A percentile compares a stretch with the other conserved stretches of the same genome.
Evolutionary conservation across 1,140 invertebrate genomes (phyloP).

Genomic region (Orchestia grillus): DNA sequence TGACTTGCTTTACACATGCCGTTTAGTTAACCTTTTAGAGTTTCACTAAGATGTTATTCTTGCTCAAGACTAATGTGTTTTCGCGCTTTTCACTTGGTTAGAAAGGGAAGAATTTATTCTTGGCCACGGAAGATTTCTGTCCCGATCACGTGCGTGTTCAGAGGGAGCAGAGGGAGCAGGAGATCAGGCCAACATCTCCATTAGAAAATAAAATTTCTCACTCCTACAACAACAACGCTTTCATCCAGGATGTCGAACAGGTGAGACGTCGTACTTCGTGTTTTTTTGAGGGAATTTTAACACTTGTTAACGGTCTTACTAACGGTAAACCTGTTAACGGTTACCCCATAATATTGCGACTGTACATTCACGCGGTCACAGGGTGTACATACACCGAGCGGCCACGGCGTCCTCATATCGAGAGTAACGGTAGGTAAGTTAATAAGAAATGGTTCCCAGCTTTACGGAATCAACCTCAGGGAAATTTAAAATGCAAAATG

Average conservation of each 20-base stretch:
- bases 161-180: background rate
- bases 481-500: too few relatives aligned
- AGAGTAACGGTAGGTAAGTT: too few relatives aligned
- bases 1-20: background rate
- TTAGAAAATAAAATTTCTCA: constrained; percentile 60
- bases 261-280: background rate
- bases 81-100: background rate
- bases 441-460: too few relatives aligned
- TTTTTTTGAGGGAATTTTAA: too few relatives aligned
- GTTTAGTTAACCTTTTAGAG: background rate
- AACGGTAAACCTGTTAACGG: too few relatives aligned
- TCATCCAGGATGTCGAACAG: background rate
- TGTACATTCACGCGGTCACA: too few relatives aligned
- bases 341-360: too few relatives aligned
- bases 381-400: too few relatives aligned
- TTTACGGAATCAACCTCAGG: too few relatives aligned
- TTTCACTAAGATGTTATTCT: background rate
- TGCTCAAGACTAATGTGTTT: background rate
- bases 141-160: constrained; percentile 57
- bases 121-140: constrained; percentile 61
- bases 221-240: constrained; percentile 63
- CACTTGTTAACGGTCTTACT: too few relatives aligned
- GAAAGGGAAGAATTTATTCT: constrained; percentile 57
- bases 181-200: background rate
- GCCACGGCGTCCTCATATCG: too few relatives aligned